Evolutionary conservation across 2,797 vertebrate species (phyloP).

Genomic region (Pempheris klunzingeri): DNA sequence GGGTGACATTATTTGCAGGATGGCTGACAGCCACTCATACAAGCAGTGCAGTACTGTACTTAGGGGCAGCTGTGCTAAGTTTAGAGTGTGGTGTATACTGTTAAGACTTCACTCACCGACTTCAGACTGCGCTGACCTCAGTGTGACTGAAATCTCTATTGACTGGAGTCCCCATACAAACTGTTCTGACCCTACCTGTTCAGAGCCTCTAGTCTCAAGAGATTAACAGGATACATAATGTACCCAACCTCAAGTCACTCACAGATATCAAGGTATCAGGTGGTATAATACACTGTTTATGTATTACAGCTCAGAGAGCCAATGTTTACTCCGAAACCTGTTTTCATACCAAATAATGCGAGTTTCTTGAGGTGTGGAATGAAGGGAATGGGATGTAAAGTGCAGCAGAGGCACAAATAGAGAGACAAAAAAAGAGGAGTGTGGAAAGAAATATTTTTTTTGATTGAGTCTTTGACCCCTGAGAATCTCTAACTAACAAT

Average conservation of each 20-base stretch:
- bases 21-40: constrained; percentile 63
- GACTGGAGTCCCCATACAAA: constrained; percentile 36
- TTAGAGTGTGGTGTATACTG: constrained; percentile 27
- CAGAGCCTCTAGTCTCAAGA: constrained; percentile 17
- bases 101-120: too few species aligned
- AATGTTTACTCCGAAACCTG: constrained; percentile 37
- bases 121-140: constrained; percentile 41
- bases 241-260: constrained; percentile 6
- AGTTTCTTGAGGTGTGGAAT: constrained; percentile 27
- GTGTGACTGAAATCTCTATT: constrained; percentile 43
- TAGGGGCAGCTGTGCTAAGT: constrained; percentile 31
- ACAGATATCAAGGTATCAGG: constrained; percentile 34
- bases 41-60: constrained; percentile 30
- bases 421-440: constrained; percentile 5
- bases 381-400: constrained; percentile 11
- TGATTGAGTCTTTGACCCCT: constrained; percentile 46
- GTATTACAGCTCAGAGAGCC: constrained; percentile 29
- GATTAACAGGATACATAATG: constrained; percentile 22
- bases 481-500: constrained; percentile 50
- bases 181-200: constrained; percentile 17
- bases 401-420: background rate
- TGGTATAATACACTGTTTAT: constrained; percentile 12
- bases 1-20: constrained; percentile 55
- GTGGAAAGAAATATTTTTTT: constrained; percentile 35
- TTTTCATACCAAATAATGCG: constrained; percentile 46